These are phyloP conservation scores for Micromys minutus DNA, from an alignment of 2,113 vertebrate genomes.

Conservation along the genomic window DNA sequence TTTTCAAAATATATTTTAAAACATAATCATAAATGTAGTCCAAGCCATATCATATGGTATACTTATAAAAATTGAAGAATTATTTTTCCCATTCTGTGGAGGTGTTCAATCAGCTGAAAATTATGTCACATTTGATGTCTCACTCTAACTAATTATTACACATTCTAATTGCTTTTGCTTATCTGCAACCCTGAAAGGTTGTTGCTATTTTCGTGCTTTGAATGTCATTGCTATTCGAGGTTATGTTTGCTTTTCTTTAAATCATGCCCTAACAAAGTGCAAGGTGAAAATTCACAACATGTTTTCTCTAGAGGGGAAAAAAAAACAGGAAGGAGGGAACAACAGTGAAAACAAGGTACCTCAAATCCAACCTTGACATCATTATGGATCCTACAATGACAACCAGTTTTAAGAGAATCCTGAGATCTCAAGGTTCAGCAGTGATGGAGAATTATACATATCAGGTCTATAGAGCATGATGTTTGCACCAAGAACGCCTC, in stretches of 20 bases:
- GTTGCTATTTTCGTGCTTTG: neutral
- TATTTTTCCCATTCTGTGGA: neutral
- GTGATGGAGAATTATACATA: neutral
- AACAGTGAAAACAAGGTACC: neutral
- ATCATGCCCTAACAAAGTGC: neutral
- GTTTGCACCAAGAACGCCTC: neutral
- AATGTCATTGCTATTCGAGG: neutral
- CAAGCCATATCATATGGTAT: neutral
- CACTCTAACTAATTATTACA: neutral
- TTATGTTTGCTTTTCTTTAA: slow-evolving; percentile 26
- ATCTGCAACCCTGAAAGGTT: neutral
- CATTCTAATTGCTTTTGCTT: slow-evolving; percentile 19
- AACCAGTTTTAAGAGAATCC: neutral
- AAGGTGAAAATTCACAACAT: neutral
- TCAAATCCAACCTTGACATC: neutral
- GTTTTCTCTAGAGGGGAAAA: neutral
- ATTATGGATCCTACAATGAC: neutral
- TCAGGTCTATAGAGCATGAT: neutral
- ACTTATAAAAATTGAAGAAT: neutral
- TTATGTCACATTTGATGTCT: neutral
- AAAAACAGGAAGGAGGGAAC: neutral
- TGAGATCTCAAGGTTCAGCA: neutral
- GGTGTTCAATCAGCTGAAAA: neutral
- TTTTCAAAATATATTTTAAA: slow-evolving; percentile 22
- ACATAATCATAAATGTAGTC: neutral